phyloP scores from a whole-genome alignment of 1,140 invertebrate species.

The Drosophila sproati region DNA sequence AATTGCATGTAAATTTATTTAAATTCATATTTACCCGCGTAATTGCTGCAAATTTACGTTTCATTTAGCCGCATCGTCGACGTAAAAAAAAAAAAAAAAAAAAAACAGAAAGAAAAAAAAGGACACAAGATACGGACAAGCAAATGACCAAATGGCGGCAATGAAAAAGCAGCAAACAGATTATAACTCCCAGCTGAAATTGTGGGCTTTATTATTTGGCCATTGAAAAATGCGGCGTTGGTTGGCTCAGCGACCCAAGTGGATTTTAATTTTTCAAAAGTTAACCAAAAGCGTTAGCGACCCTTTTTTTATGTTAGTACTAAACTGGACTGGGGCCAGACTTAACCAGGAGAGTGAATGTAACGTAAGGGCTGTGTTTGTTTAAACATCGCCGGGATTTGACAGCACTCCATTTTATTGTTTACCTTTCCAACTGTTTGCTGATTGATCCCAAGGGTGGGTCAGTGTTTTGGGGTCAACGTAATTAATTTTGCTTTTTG shows the following conservation, averaged over 20 bases:
- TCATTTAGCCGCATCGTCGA: slow-evolving; percentile 59
- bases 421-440: slow-evolving; percentile 73
- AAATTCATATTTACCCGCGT: slow-evolving; percentile 80
- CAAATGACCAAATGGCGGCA: slow-evolving; percentile 65
- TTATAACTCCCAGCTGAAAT: slow-evolving; percentile 81
- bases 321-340: slow-evolving; percentile 19
- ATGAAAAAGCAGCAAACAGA: slow-evolving; percentile 81
- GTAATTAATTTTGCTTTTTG: slow-evolving; percentile 76
- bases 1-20: slow-evolving; percentile 82
- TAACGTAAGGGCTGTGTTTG: slow-evolving; percentile 47
- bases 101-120: slow-evolving; percentile 30
- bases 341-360: slow-evolving; percentile 9
- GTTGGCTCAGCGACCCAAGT: slow-evolving; percentile 63
- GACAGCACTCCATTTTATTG: slow-evolving; percentile 56
- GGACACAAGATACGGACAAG: slow-evolving; percentile 10
- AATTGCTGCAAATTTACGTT: slow-evolving; percentile 82
- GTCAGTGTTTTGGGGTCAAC: slow-evolving; percentile 3
- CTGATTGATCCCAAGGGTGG: slow-evolving; percentile 79
- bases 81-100: slow-evolving; percentile 14
- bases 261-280: slow-evolving; percentile 82
- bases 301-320: slow-evolving; percentile 53
- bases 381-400: slow-evolving; percentile 58
- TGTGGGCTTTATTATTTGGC: slow-evolving; percentile 79
- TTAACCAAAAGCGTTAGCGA: slow-evolving; percentile 66
- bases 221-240: slow-evolving; percentile 74